These are phyloP conservation scores for Drosophila santomea DNA, from an alignment of 1,140 invertebrate genomes.

Conservation along the genomic window DNA sequence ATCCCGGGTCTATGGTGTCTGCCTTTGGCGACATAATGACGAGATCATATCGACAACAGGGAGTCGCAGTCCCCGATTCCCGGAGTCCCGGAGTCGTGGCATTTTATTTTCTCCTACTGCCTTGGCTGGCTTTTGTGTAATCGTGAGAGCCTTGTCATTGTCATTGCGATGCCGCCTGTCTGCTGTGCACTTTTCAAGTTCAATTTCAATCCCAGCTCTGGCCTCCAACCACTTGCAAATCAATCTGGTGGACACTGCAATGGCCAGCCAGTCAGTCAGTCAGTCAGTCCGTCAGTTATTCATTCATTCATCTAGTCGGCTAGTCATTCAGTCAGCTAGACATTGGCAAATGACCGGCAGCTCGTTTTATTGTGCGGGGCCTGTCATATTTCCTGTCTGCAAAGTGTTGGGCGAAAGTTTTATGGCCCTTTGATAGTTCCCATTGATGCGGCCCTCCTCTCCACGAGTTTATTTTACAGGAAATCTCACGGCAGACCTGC, in stretches of 20 bases:
- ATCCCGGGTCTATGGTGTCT: not conserved
- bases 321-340: slow-evolving; percentile 22
- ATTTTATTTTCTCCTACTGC: slow-evolving; percentile 46
- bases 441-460: slow-evolving; percentile 22
- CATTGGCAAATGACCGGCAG: slow-evolving; percentile 60
- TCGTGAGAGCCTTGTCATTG: slow-evolving; percentile 61
- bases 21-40: slow-evolving; percentile 59
- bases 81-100: slow-evolving; percentile 48
- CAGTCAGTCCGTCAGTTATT: slow-evolving; percentile 24
- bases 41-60: slow-evolving; percentile 76
- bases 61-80: slow-evolving; percentile 11
- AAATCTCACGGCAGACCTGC: slow-evolving; percentile 34
- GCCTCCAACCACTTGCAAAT: slow-evolving; percentile 50
- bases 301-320: not conserved
- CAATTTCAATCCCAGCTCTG: slow-evolving; percentile 65
- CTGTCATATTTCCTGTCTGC: slow-evolving; percentile 67
- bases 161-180: slow-evolving; percentile 43
- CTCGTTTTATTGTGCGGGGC: slow-evolving; percentile 34
- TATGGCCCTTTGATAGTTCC: slow-evolving; percentile 53
- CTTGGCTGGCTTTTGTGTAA: slow-evolving; percentile 44
- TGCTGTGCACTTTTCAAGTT: slow-evolving; percentile 77
- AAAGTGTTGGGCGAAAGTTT: slow-evolving; percentile 60
- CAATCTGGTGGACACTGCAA: slow-evolving; percentile 28
- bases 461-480: slow-evolving; percentile 45
- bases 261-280: slow-evolving; percentile 21